Base-by-base conservation (phyloP, 2,888 invertebrate genomes). In the Drosophila quinaria region DNA sequence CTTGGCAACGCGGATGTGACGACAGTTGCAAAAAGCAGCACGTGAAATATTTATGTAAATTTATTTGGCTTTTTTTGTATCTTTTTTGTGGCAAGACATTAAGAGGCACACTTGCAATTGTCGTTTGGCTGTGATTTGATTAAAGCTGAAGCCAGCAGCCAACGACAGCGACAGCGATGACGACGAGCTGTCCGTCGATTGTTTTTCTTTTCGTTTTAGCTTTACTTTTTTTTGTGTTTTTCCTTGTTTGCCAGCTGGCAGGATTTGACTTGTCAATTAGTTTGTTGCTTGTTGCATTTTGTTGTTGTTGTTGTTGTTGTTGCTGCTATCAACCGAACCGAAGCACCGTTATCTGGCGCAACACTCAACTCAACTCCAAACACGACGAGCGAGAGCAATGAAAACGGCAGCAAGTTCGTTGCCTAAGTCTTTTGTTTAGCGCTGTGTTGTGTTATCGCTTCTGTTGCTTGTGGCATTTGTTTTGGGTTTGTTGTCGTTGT, bases 251-350 rank as follows among this genome's bases (percentile, higher is more conserved):
- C 70, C 66, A 72, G 65, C 69, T 64, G 87, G 83, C 87, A 87
- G 89, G 87, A 87, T 89, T 87, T 89, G 87, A 86, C 80, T 87
- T 87, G 87, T 87, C 87, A 89, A 87, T 87, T 89, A 87, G 89
- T 78, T 84, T 80, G 81, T 85, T 78, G 70, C 62, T 77, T 76
- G 75, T 76, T 76, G 77, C 77, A 68, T 77, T 72, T 73, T 66
- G 69, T 61, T 63, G 58, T 31, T 61, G 58, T 56, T 67, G 56
- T 22, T 66, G 42, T 35, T 56, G 46, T 73, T 66, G 46, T 33
- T 35, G 70, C 77, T 83, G 76, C 75, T 85, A 85, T 88, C 88
- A 86, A 70, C 56, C 55, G 42, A 33, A 44, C 52, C 75, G 74
- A 78, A 78, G 71, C 72, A 73, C 84, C 84, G 84, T 84, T 84